Evolutionary conservation across 1,140 invertebrate genomes (phyloP).

Genomic region (Camponotus pennsylvanicus): DNA sequence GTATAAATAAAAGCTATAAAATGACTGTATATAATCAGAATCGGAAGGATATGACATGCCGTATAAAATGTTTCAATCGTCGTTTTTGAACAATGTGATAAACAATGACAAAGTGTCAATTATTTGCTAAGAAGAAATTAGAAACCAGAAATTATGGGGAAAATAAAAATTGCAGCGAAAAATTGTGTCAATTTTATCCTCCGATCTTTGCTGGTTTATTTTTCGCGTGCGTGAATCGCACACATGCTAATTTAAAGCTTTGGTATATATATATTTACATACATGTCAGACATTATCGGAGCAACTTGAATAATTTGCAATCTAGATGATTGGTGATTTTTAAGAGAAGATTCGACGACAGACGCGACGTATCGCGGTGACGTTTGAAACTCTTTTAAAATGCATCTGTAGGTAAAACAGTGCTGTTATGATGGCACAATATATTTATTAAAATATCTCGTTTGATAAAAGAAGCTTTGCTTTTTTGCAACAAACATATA

Average conservation of each 20-base stretch:
- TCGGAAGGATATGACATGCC: neutral
- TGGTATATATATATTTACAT: neutral
- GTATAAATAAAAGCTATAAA: neutral
- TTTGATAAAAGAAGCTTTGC: neutral
- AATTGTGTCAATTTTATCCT: neutral
- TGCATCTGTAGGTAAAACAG: conserved; percentile 61
- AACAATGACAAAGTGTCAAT: too few relatives aligned
- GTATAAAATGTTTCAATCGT: neutral
- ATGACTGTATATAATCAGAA: neutral
- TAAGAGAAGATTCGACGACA: neutral
- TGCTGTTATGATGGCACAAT: too few relatives aligned
- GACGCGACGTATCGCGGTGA: neutral
- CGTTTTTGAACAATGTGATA: neutral
- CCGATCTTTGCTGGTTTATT: neutral
- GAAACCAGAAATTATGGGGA: neutral
- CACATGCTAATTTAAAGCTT: neutral
- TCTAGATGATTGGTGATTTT: conserved; percentile 14
- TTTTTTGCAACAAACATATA: too few relatives aligned
- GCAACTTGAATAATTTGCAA: conserved; percentile 22
- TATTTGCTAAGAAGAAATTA: neutral
- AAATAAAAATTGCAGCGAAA: neutral
- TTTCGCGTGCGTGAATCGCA: neutral
- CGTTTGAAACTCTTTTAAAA: neutral
- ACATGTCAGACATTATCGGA: conserved; percentile 2
- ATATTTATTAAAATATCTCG: neutral